phyloP scores from a whole-genome alignment of 1,140 invertebrate species.

The Latrodectus geometricus region DNA sequence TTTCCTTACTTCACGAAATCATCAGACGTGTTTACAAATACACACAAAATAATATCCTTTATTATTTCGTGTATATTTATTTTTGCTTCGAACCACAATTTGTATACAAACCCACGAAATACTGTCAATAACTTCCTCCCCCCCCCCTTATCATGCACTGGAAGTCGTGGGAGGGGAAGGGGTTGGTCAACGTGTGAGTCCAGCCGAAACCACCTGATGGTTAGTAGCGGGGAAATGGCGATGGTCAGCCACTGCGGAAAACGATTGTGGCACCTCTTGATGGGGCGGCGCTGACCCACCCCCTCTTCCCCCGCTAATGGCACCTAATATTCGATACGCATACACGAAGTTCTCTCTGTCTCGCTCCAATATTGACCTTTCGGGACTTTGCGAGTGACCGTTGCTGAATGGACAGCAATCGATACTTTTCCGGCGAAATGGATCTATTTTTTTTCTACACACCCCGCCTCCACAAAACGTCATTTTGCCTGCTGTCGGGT shows the following conservation, averaged over 20 bases:
- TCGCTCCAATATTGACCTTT: constrained; percentile 31
- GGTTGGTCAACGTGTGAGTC: neutral
- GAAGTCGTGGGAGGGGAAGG: too few relatives aligned
- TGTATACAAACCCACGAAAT: neutral
- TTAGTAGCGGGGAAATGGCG: neutral
- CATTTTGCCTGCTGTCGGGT: neutral
- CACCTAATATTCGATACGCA: constrained; percentile 35
- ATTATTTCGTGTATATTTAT: too few relatives aligned
- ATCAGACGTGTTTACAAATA: too few relatives aligned
- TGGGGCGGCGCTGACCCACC: neutral
- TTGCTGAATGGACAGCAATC: neutral
- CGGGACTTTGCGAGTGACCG: constrained; percentile 29
- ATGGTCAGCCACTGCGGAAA: constrained; percentile 43
- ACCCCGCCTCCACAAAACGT: neutral
- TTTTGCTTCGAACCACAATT: neutral
- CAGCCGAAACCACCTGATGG: neutral
- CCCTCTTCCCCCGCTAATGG: neutral
- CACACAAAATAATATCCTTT: too few relatives aligned
- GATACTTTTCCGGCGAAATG: neutral
- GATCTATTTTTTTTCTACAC: neutral
- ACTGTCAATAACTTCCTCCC: neutral
- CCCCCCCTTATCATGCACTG: too few relatives aligned
- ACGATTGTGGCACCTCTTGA: constrained; percentile 22
- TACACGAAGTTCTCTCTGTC: constrained; percentile 24
- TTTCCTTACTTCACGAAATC: too few relatives aligned